Conservation (phyloP, 1,140 invertebrate genomes). For the Heliconius himera region DNA sequence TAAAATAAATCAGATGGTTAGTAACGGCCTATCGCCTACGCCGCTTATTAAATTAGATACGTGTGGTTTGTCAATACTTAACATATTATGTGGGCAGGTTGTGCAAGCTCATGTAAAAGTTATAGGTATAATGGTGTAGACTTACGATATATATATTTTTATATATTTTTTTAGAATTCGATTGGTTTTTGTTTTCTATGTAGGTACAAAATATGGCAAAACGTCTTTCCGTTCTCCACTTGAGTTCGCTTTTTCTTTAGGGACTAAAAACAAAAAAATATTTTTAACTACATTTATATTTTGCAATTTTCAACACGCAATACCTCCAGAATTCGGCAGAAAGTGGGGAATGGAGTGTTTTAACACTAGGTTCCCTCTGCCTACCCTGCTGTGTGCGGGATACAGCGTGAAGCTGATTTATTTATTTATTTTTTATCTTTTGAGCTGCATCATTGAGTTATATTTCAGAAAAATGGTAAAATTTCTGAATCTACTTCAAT, state of each 20-base stretch:
- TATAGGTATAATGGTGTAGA: neutral
- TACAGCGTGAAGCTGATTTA: no score
- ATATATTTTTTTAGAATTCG: neutral
- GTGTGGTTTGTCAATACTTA: conserved; percentile 11
- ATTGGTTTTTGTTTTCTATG: neutral
- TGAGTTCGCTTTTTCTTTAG: neutral
- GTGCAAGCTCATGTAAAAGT: neutral
- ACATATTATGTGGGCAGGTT: neutral
- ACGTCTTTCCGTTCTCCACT: neutral
- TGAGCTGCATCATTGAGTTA: no score
- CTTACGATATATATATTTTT: neutral
- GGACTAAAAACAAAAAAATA: no score
- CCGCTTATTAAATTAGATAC: neutral
- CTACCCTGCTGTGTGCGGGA: no score
- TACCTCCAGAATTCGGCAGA: no score
- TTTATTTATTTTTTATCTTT: no score
- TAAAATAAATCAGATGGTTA: neutral
- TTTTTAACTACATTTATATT: no score
- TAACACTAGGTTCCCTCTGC: no score
- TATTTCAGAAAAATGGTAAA: no score
- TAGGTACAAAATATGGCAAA: neutral
- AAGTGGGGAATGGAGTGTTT: no score
- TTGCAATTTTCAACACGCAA: no score
- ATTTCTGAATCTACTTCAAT: no score
- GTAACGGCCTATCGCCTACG: neutral